phyloP scores from a whole-genome alignment of 2,113 vertebrate genomes.

The Mustela lutreola region DNA sequence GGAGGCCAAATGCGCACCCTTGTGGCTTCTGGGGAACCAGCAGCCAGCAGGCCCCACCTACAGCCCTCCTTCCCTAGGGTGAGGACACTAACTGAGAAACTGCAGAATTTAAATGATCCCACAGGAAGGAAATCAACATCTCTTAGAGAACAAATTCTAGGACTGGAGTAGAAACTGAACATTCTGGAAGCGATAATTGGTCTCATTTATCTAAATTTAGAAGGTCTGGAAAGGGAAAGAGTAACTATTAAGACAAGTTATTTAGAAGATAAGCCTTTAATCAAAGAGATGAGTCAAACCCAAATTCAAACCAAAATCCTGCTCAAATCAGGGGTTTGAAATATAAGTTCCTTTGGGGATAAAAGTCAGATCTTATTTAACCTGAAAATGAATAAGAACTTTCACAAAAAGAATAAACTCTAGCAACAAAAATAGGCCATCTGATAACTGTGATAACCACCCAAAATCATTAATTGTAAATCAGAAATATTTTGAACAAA shows the following conservation, averaged over 20 bases:
- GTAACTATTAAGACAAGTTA: constrained; percentile 80
- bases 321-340: constrained; percentile 73
- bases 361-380: constrained; percentile 77
- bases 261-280: constrained; percentile 82
- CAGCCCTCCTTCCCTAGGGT: background rate
- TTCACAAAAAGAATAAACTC: constrained; percentile 65
- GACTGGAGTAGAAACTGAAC: constrained; percentile 76
- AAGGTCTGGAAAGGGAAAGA: constrained; percentile 77
- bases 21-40: background rate
- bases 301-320: constrained; percentile 75
- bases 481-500: constrained; percentile 65
- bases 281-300: constrained; percentile 81
- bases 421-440: constrained; percentile 73
- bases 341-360: constrained; percentile 75
- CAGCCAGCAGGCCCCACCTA: background rate
- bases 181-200: constrained; percentile 81
- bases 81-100: constrained; percentile 9
- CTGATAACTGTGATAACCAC: constrained; percentile 57
- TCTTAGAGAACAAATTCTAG: constrained; percentile 76
- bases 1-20: background rate
- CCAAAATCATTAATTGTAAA: constrained; percentile 59
- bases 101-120: constrained; percentile 50
- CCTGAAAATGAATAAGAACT: constrained; percentile 70
- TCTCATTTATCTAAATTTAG: constrained; percentile 83
- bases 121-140: constrained; percentile 70